phyloP scores from a whole-genome alignment of 2,113 vertebrate genomes.

The Taurulus bubalis region DNA sequence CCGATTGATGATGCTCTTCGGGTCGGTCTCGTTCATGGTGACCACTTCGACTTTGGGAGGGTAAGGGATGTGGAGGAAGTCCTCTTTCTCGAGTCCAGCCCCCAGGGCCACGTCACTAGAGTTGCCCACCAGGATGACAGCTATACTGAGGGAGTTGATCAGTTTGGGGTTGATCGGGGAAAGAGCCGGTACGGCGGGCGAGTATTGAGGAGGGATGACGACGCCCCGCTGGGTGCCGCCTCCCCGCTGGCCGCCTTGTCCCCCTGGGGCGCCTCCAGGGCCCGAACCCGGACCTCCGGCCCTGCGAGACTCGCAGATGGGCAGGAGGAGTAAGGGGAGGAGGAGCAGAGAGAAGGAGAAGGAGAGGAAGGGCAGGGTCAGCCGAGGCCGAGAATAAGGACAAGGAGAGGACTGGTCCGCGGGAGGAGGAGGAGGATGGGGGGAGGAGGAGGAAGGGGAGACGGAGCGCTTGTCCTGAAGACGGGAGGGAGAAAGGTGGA shows the following conservation, averaged over 20 bases:
- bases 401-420: slow-evolving; percentile 37
- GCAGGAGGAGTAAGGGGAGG: slow-evolving; percentile 64
- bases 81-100: slow-evolving; percentile 97
- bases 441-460: slow-evolving; percentile 47
- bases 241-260: slow-evolving; percentile 60
- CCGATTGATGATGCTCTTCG: slow-evolving; percentile 97
- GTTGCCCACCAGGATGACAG: slow-evolving; percentile 97
- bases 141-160: slow-evolving; percentile 89
- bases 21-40: slow-evolving; percentile 98
- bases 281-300: slow-evolving; percentile 67
- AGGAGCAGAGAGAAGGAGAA: slow-evolving; percentile 70
- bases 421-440: slow-evolving; percentile 20
- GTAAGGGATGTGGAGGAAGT: slow-evolving; percentile 96
- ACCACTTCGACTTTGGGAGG: slow-evolving; percentile 96
- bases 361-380: slow-evolving; percentile 56
- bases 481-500: slow-evolving; percentile 78
- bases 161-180: slow-evolving; percentile 78
- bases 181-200: slow-evolving; percentile 63
- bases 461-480: slow-evolving; percentile 75
- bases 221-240: slow-evolving; percentile 74
- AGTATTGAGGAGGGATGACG: slow-evolving; percentile 80
- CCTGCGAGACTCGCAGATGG: slow-evolving; percentile 81
- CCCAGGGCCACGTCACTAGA: slow-evolving; percentile 96
- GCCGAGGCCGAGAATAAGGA: slow-evolving; percentile 41
- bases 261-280: slow-evolving; percentile 61